Base-by-base conservation (phyloP, 1,140 invertebrate genomes). In the Lordiphosa stackelbergi region DNA sequence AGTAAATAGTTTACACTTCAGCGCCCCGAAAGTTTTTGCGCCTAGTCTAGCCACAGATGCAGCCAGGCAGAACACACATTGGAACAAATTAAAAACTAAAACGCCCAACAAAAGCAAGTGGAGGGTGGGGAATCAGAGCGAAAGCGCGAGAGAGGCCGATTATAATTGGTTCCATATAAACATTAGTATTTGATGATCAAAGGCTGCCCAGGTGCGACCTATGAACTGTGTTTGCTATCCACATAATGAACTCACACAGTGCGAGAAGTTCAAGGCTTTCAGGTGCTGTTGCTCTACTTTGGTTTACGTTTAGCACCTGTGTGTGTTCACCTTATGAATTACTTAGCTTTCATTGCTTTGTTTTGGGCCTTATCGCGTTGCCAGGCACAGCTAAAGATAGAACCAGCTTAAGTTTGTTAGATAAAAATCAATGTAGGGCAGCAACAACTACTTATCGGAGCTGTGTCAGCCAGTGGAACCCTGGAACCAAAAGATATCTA, bases 341-440 rank as follows among this genome's bases (percentile, higher is more conserved):
- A 48, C 54, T 68, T 64, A 79, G 62, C 19, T 36, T 19, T 28
- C 36, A 49, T 5, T 11, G 46, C 24, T 13, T 42, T 34, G 40
- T 46, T 46, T 53, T 65, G 11, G 47, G 41, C 28, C 48, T 59
- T 66, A 62, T 63, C 54, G 41, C 28, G 75, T 71, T 79, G 75
- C 74, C 38, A 81, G 54, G 75, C 52, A 38, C 11, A 37, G 16
- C 24, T 34, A 22, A 42, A 42, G 56, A 51, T 53, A 54, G 7
- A 31, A 7, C 5, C 5, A 24, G 28, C 28, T 31, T 31, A 31
- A 31, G 28, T 31, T 31, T 7, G 3, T 16, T 69, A 75, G 73
- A 77, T 77, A 77, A 77, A 77, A 73, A 73, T 69, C 65, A 69
- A 68, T 69, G 55, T 60, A 31, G 61, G 65, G 55, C 45, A 31